phyloP scores from a whole-genome alignment of 1,140 invertebrate species.

The Ips nitidus region DNA sequence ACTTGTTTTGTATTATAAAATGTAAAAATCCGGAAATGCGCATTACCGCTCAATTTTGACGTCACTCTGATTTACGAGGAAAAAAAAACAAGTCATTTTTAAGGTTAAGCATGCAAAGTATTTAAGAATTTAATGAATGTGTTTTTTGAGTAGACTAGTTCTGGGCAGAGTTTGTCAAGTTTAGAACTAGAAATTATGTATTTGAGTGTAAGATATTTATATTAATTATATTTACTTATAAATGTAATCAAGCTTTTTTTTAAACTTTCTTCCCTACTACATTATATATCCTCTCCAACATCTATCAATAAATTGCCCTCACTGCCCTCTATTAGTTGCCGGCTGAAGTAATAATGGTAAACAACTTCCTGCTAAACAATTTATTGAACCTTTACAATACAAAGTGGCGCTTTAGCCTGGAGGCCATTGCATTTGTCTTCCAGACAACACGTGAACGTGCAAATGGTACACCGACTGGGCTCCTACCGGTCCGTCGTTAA shows the following conservation, averaged over 20 bases:
- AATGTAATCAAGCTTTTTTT: conserved; percentile 29
- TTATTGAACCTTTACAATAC: no score
- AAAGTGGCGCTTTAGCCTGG: conserved; percentile 70
- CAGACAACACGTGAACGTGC: conserved; percentile 90
- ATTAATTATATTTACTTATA: conserved; percentile 53
- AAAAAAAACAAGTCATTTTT: conserved; percentile 37
- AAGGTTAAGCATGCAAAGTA: conserved; percentile 40
- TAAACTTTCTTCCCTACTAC: background rate
- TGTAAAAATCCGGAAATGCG: conserved; percentile 30
- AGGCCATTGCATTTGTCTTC: conserved; percentile 93
- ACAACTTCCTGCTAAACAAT: no score
- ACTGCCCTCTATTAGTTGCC: no score
- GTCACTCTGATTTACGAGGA: conserved; percentile 19
- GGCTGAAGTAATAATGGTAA: no score
- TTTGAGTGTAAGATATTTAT: conserved; percentile 55
- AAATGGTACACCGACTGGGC: conserved; percentile 91
- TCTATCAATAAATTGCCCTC: no score
- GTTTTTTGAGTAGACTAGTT: conserved; percentile 48
- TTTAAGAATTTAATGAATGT: conserved; percentile 50
- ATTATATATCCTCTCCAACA: no score
- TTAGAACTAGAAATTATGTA: conserved; percentile 52
- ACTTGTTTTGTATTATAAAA: background rate
- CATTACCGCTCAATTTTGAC: conserved; percentile 41
- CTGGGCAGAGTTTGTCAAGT: conserved; percentile 42
- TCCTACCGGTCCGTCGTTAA: conserved; percentile 89